A percentile compares a stretch with the other conserved stretches of the same genome.
These are phyloP conservation scores for Arion vulgaris DNA, from an alignment of 1,140 invertebrate genomes.

Conservation along the genomic window DNA sequence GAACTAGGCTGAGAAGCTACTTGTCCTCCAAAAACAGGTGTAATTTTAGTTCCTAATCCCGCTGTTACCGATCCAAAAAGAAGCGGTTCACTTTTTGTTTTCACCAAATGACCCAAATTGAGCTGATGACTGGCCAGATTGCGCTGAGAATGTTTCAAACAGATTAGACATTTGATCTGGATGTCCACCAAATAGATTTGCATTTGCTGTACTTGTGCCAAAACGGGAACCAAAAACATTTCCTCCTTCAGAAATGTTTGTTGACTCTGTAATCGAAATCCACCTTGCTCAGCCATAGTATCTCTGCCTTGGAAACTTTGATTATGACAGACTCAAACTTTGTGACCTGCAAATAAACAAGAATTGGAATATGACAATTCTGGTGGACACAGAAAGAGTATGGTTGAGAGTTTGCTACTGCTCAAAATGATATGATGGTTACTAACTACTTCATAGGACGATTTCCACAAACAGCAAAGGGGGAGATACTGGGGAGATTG, in stretches of 20 bases:
- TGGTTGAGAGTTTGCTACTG: no score
- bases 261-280: neutral
- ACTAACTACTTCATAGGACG: no score
- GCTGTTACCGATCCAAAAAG: neutral
- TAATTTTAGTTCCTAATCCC: no score
- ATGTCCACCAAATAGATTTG: neutral
- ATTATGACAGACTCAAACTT: neutral
- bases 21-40: constrained; percentile 25
- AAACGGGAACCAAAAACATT: neutral
- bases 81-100: neutral
- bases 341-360: neutral
- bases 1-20: neutral
- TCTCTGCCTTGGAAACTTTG: neutral
- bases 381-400: no score
- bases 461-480: no score
- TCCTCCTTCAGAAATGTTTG: neutral
- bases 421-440: no score
- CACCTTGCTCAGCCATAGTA: neutral
- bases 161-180: neutral
- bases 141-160: neutral
- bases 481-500: no score
- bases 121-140: neutral
- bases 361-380: no score
- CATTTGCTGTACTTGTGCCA: neutral
- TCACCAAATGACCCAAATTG: neutral